phyloP scores from a whole-genome alignment of 2,113 vertebrate species.

The Micronycteris hirsuta region DNA sequence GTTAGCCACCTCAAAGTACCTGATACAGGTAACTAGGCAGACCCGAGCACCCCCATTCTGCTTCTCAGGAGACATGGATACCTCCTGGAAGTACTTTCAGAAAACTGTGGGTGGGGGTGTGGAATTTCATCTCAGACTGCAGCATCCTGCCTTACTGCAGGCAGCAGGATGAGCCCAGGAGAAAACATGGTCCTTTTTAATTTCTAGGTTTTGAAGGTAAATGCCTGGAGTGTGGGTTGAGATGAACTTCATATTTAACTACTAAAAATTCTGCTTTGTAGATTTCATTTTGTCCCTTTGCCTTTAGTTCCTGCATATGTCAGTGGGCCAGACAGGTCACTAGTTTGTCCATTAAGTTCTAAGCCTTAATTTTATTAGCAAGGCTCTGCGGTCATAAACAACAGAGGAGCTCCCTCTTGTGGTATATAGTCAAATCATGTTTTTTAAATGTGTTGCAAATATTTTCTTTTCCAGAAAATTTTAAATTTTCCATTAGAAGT shows the following conservation, averaged over 20 bases:
- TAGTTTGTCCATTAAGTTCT: not conserved
- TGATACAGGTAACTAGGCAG: not conserved
- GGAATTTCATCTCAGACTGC: not conserved
- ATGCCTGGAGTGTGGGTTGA: not conserved
- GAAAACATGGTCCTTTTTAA: not conserved
- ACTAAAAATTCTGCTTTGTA: not conserved
- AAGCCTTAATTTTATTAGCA: not conserved
- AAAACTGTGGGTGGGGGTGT: not conserved
- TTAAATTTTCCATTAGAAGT: not conserved
- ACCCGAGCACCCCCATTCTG: fast-evolving
- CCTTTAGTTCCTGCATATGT: no score
- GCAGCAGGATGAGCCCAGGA: no score
- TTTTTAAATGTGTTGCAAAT: not conserved
- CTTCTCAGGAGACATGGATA: not conserved
- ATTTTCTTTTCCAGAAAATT: not conserved
- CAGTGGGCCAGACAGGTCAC: not conserved
- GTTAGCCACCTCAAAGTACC: not conserved
- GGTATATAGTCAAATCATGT: not conserved
- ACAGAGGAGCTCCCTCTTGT: slow-evolving; percentile 39
- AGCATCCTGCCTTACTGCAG: fast-evolving
- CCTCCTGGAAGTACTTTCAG: not conserved
- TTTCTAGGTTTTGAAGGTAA: not conserved
- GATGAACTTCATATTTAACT: not conserved
- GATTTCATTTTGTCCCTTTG: not conserved
- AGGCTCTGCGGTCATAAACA: not conserved